phyloP scores from a whole-genome alignment of 2,888 invertebrate species.

The Matsumyia berberina region DNA sequence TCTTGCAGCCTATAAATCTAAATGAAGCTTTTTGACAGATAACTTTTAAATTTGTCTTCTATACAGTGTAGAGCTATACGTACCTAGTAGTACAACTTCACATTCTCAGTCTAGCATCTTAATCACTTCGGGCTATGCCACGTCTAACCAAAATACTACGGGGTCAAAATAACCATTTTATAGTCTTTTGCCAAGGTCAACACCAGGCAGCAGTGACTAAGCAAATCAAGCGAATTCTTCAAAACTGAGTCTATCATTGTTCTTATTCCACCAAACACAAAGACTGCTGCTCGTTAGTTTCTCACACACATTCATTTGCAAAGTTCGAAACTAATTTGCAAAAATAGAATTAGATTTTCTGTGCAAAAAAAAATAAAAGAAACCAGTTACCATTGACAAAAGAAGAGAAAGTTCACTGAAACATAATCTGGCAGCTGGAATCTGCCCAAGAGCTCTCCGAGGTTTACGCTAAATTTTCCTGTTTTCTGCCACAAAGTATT shows the following conservation, averaged over 20 bases:
- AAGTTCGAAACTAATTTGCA: conserved; percentile 12
- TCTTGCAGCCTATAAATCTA: too few relatives aligned
- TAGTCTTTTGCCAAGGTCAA: too few relatives aligned
- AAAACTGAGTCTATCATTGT: neutral
- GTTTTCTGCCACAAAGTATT: neutral
- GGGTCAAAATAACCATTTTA: too few relatives aligned
- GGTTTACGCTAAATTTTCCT: conserved; percentile 13
- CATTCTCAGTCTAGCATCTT: too few relatives aligned
- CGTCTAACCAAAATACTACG: too few relatives aligned
- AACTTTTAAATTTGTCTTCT: too few relatives aligned
- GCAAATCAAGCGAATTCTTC: neutral
- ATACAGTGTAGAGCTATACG: too few relatives aligned
- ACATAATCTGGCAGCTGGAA: conserved; percentile 36
- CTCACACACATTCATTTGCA: conserved; percentile 11
- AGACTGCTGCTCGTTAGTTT: neutral
- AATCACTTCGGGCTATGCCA: too few relatives aligned
- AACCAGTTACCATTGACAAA: conserved; percentile 36
- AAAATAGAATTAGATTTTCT: neutral
- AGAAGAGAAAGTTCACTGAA: conserved; percentile 61
- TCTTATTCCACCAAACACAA: neutral
- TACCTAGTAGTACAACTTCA: too few relatives aligned
- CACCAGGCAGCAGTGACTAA: too few relatives aligned
- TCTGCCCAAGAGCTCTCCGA: conserved; percentile 9
- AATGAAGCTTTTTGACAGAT: too few relatives aligned
- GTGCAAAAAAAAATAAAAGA: conserved; percentile 2